Base-by-base conservation (phyloP, 2,113 vertebrate genomes). In the Phalacrocorax pelagicus region DNA sequence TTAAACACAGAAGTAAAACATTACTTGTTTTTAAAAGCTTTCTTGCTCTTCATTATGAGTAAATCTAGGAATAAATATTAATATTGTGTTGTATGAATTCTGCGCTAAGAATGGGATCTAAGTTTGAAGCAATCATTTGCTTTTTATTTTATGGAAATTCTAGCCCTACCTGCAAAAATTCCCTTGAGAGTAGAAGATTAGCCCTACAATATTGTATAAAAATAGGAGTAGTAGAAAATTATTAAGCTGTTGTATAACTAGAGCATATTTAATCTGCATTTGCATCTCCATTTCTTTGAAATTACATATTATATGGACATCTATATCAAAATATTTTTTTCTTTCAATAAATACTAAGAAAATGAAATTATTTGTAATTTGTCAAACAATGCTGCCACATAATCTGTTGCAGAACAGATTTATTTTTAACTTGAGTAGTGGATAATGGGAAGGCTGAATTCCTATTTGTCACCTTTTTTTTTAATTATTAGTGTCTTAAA, bases 351-450 rank as follows among this genome's bases (percentile, higher is more conserved):
- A 92, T 42, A 90, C 12, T 10, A 86, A 86, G 12, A 71, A 92
- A 96, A 79, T 66, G 10, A 71, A 83, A 66, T 86, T 71, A 70
- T 90, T 90, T 89, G 12, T 65, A 79, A 77, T 88, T 95, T 94
- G 10, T 57, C 86, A 81, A 58, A 91, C 52, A 92, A 71, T 67
- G 6, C 10, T 86, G 12, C 11, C 40, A 80, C 19, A 40, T 36
- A 55, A 73, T 80, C 6, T 90, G 42, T 66, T 94, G 42, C 71
- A 93, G 94, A 96, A 65, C 23, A 69, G 22, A 38, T 38, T 89
- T 85, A 34, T 70, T 86, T 88, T 91, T 12, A 29, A 55, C 34
- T 77, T 58, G 8, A 38, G 42, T 51, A 84, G 18, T 61, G 42
- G 47, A 71, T 91, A 38, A 62, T 70, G 13, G 80, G 38, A 85